phyloP scores from a whole-genome alignment of 2,113 vertebrate species.

The Malurus elegans region DNA sequence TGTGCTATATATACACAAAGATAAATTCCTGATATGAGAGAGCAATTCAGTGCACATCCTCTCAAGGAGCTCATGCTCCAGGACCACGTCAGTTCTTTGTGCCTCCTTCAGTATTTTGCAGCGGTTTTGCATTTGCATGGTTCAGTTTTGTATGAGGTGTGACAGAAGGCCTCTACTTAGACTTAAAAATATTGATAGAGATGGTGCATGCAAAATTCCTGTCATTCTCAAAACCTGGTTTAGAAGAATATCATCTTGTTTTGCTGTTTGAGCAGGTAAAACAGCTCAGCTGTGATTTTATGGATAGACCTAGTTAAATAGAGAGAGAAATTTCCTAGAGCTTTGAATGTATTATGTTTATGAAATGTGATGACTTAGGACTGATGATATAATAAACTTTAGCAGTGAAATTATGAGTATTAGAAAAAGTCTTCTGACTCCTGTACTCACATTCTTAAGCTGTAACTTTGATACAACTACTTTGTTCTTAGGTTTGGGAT shows the following conservation, averaged over 20 bases:
- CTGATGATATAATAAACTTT: constrained; percentile 8
- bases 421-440: not conserved
- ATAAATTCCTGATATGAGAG: not conserved
- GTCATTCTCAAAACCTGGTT: not conserved
- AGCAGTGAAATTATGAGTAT: constrained; percentile 5
- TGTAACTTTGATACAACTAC: constrained; percentile 1
- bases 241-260: not conserved
- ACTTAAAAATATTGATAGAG: constrained; percentile 27
- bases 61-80: not conserved
- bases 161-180: not conserved
- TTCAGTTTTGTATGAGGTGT: constrained; percentile 36
- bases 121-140: not conserved
- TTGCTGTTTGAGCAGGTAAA: not conserved
- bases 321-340: not conserved
- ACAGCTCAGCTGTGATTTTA: not conserved
- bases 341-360: not conserved
- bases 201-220: not conserved
- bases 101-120: not conserved
- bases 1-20: not conserved
- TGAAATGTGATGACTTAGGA: constrained; percentile 10
- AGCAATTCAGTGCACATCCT: not conserved
- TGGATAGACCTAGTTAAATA: not conserved
- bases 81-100: not conserved
- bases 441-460: not conserved
- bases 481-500: not conserved